Evolutionary conservation across 2,888 invertebrate species (phyloP).

Genomic region (Agrochola litura): DNA sequence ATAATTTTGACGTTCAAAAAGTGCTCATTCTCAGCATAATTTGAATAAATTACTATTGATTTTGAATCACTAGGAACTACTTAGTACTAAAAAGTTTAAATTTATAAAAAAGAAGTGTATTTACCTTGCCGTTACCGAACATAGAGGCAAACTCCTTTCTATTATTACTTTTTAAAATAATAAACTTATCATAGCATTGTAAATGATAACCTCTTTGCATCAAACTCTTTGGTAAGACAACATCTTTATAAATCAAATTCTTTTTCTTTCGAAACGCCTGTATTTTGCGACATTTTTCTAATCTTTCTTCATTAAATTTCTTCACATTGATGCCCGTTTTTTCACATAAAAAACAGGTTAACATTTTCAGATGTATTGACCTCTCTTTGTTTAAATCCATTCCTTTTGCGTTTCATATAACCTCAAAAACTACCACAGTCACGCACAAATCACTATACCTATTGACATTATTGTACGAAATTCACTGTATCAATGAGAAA

Average conservation of each 20-base stretch:
- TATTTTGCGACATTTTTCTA: slow-evolving; percentile 41
- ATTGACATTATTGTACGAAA: slow-evolving; percentile 10
- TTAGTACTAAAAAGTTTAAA: neutral
- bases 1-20: no score
- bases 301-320: slow-evolving; percentile 37
- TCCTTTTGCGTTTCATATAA: neutral
- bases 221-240: slow-evolving; percentile 28
- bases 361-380: slow-evolving; percentile 11
- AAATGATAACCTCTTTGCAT: slow-evolving; percentile 32
- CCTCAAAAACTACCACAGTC: neutral
- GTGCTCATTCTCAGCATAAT: no score
- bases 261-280: slow-evolving; percentile 36
- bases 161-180: slow-evolving; percentile 32
- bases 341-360: slow-evolving; percentile 31
- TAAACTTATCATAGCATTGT: slow-evolving; percentile 37
- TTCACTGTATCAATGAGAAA: slow-evolving; percentile 27
- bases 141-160: slow-evolving; percentile 41
- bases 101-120: neutral
- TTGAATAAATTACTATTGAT: no score
- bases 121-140: slow-evolving; percentile 35
- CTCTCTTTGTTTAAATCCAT: neutral
- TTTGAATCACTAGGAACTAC: neutral
- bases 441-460: slow-evolving; percentile 4
- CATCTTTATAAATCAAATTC: slow-evolving; percentile 20
- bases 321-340: slow-evolving; percentile 20